Conservation (phyloP, 2,797 vertebrate species). For the Mormyrus proboscirostris region DNA sequence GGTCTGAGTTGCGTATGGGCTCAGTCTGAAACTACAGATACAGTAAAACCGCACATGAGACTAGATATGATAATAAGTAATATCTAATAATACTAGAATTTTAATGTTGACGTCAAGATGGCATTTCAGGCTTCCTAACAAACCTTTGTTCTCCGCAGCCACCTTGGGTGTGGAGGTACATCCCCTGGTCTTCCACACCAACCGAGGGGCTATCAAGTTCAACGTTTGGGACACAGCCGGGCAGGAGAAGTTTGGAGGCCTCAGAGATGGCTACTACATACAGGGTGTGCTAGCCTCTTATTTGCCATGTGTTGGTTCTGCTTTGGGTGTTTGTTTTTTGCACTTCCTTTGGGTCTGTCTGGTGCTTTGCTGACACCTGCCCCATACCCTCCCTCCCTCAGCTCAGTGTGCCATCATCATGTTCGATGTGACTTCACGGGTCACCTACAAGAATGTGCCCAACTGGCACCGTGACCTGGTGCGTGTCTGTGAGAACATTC, state of each 20-base stretch:
- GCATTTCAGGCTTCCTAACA: not conserved
- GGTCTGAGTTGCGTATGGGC: not conserved
- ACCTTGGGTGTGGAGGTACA: slow-evolving; percentile 96
- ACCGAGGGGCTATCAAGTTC: slow-evolving; percentile 90
- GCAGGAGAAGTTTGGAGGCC: slow-evolving; percentile 95
- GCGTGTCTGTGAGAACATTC: slow-evolving; percentile 98
- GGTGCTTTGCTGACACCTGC: not conserved
- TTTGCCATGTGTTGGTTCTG: not conserved
- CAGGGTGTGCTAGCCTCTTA: slow-evolving; percentile 67
- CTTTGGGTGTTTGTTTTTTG: not conserved
- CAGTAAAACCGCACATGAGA: not conserved
- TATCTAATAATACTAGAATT: not conserved
- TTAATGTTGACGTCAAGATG: not conserved
- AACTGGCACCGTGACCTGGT: slow-evolving; percentile 99
- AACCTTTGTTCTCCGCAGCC: slow-evolving; percentile 54
- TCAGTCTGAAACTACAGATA: not conserved
- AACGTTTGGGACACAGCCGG: slow-evolving; percentile 98
- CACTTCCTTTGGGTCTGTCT: not conserved
- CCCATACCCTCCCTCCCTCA: slow-evolving; percentile 40
- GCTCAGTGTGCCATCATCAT: slow-evolving; percentile 99
- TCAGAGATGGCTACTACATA: slow-evolving; percentile 95
- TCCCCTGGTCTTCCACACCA: slow-evolving; percentile 92
- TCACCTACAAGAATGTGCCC: slow-evolving; percentile 98
- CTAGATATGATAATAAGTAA: not conserved
- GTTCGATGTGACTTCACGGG: slow-evolving; percentile 97